phyloP scores from a whole-genome alignment of 92 coral and sea anemone species.

The Paramuricea clavata region DNA sequence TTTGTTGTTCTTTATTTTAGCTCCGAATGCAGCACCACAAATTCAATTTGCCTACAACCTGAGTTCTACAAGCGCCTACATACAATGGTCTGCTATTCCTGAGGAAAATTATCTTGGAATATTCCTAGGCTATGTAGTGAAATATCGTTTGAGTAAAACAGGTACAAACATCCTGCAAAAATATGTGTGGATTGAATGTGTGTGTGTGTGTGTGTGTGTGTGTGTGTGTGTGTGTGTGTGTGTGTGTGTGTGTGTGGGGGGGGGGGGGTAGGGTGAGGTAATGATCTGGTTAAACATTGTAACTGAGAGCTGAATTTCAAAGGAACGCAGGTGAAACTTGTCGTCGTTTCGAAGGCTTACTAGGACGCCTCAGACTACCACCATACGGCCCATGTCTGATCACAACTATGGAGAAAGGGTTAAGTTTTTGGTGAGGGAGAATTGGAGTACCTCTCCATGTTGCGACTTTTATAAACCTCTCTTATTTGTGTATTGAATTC shows the following conservation, averaged over 20 bases:
- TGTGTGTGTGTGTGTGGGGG: too few species aligned
- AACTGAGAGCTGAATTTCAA: background rate
- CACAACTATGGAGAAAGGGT: too few species aligned
- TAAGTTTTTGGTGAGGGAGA: too few species aligned
- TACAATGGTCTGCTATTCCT: constrained; percentile 58
- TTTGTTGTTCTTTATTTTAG: constrained; percentile 22
- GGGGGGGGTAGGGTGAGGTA: too few species aligned
- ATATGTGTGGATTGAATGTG: too few species aligned
- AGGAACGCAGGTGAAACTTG: too few species aligned
- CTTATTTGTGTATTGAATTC: background rate
- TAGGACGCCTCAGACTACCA: background rate
- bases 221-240: too few species aligned
- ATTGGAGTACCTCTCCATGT: background rate
- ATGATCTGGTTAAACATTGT: background rate
- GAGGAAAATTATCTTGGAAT: constrained; percentile 43
- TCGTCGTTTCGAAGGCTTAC: background rate
- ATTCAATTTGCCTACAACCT: constrained; percentile 30
- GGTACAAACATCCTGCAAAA: background rate
- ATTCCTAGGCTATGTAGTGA: constrained; percentile 45
- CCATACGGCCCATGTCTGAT: background rate
- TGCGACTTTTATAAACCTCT: background rate
- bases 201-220: too few species aligned
- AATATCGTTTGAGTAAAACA: constrained; percentile 52
- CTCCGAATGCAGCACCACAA: constrained; percentile 72
- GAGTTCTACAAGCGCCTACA: constrained; percentile 53